Conservation (phyloP, 2,797 vertebrate species). For the Okamejei kenojei region DNA sequence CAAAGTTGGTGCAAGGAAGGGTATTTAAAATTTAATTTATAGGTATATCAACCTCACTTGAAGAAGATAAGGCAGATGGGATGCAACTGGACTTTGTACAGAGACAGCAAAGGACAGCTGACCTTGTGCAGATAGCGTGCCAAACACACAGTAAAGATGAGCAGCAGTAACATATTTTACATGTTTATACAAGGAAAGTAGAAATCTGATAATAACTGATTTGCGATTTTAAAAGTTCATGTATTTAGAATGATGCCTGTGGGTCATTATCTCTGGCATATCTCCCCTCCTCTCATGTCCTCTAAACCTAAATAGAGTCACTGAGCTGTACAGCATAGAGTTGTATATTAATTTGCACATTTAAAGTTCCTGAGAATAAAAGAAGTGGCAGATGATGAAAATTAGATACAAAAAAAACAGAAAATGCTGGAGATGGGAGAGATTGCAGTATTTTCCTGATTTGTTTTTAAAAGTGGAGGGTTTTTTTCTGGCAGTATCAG, state of each 20-base stretch:
- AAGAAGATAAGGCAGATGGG: neutral
- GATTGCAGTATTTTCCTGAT: too few relatives aligned
- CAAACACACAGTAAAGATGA: neutral
- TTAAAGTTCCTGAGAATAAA: too few relatives aligned
- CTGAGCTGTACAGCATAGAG: too few relatives aligned
- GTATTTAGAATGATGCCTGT: neutral
- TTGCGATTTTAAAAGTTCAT: neutral
- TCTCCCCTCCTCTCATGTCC: too few relatives aligned
- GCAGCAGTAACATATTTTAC: neutral
- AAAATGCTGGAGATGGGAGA: too few relatives aligned
- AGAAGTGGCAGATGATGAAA: too few relatives aligned
- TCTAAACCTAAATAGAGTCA: neutral
- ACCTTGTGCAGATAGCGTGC: neutral
- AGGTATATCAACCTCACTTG: neutral
- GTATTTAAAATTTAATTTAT: neutral
- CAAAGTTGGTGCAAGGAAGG: neutral
- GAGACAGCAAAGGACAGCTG: neutral
- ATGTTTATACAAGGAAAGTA: neutral
- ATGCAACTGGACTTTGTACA: neutral
- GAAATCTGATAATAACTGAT: neutral
- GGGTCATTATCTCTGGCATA: too few relatives aligned
- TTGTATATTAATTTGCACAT: neutral
- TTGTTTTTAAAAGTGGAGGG: neutral
- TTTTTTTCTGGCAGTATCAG: too few relatives aligned
- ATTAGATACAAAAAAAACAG: too few relatives aligned